Evolutionary conservation across 2,797 vertebrate genomes (phyloP), one percentile per base, ranked within the genome.

Genomic region (Scomberomorus guttatus): DNA sequence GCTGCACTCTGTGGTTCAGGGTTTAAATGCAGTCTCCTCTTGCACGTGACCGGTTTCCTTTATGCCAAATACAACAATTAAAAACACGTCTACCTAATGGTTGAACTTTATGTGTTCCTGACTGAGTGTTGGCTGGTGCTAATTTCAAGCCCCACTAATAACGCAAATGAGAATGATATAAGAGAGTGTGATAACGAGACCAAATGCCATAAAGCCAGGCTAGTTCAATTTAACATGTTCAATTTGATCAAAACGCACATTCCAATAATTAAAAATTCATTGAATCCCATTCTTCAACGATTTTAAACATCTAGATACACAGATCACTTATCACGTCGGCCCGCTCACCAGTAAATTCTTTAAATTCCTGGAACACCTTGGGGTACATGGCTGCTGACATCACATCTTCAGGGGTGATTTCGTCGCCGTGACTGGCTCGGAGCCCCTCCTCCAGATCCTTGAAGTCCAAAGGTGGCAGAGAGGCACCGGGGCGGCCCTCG

Each of bases 341-440:
- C 6, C 4, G 71, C 91, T 88, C 56, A 94, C 93, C 64, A 0
- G 95, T 96, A 74, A 99, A 99, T 0, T 97, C 95, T 75, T 97
- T 97, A 87, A 95, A 98, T 71, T 97, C 96, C 44, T 96, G 94
- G 89, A 96, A 99, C 15, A 98, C 98, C 12, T 97, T 97, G 0
- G 97, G 97, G 85, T 98, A 98, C 95, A 98, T 98, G 63, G 98
- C 97, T 0, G 97, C 96, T 0, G 98, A 98, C 87, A 99, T 96
- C 79, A 99, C 95, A 0, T 99, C 97, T 83, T 99, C 97, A 0
- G 97, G 93, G 50, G 96, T 97, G 84, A 98, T 95, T 0, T 98
- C 96, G 0, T 97, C 96, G 1, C 93, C 91, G 0, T 98, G 95
- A 3, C 94, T 57, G 0, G 92, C 87, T 0, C 24, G 82, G 51